phyloP scores from a whole-genome alignment of 1,140 invertebrate species.

The Plectrocnemia conspersa region DNA sequence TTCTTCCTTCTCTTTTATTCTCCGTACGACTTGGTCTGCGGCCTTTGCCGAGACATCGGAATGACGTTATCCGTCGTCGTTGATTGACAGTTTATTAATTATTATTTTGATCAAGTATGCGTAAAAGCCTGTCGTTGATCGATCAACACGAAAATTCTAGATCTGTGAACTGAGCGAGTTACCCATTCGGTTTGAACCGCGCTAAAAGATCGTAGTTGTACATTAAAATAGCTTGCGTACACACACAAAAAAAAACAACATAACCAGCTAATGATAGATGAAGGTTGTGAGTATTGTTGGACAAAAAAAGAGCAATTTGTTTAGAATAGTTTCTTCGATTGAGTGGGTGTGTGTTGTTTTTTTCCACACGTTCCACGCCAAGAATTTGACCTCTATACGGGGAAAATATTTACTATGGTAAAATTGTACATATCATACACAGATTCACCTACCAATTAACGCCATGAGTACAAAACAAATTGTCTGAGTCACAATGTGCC shows the following conservation, averaged over 20 bases:
- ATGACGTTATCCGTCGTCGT: slow-evolving; percentile 18
- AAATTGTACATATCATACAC: no score
- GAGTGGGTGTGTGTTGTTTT: background rate
- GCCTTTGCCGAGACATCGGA: slow-evolving; percentile 10
- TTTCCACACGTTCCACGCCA: no score
- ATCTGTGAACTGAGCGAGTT: no score
- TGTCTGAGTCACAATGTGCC: no score
- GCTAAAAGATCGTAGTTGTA: no score
- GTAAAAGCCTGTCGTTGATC: slow-evolving; percentile 23
- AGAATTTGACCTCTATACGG: no score
- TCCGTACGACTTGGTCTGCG: background rate
- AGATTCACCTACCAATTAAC: no score
- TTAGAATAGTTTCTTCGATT: slow-evolving; percentile 2
- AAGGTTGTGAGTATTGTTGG: slow-evolving; percentile 6
- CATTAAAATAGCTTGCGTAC: no score
- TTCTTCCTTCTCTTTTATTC: slow-evolving; percentile 7
- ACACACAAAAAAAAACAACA: no score
- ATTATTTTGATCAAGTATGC: slow-evolving; percentile 26
- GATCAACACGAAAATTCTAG: slow-evolving; percentile 16
- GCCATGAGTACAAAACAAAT: no score
- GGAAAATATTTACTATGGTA: no score
- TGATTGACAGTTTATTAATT: slow-evolving; percentile 26
- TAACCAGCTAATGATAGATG: background rate
- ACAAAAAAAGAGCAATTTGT: slow-evolving; percentile 5
- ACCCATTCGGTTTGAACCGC: no score